Conservation (phyloP, 2,113 vertebrate species). For the Charina bottae region DNA sequence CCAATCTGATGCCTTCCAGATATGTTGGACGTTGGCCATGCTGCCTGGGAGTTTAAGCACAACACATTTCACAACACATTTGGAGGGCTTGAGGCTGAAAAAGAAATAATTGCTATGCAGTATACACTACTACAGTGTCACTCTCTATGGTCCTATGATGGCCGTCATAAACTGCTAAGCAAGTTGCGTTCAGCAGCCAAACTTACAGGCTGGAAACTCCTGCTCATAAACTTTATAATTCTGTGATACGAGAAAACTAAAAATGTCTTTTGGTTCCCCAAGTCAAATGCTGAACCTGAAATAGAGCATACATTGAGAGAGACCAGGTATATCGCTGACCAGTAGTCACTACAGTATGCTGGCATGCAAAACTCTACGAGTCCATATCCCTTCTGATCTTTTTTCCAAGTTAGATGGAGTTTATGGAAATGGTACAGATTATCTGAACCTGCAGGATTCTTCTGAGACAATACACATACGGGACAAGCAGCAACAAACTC, state of each 20-base stretch:
- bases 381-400: neutral
- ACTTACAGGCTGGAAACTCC: neutral
- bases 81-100: neutral
- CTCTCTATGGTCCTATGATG: constrained; percentile 9
- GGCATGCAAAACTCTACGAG: neutral
- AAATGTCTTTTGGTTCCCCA: neutral
- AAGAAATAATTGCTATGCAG: neutral
- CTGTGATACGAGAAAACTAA: neutral
- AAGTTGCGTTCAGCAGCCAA: neutral
- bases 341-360: neutral
- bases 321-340: neutral
- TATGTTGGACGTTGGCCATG: neutral
- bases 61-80: neutral
- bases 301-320: neutral
- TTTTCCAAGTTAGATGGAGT: neutral
- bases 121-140: neutral
- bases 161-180: neutral
- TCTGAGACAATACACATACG: neutral
- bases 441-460: neutral
- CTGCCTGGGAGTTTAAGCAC: neutral
- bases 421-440: neutral
- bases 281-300: neutral
- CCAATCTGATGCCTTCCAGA: neutral
- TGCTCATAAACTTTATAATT: neutral
- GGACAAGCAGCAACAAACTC: neutral